Percentiles rank a stretch among this genome's conserved stretches.
These are phyloP conservation scores for Melipona bicolor DNA, from an alignment of 2,888 invertebrate species.

Conservation along the genomic window DNA sequence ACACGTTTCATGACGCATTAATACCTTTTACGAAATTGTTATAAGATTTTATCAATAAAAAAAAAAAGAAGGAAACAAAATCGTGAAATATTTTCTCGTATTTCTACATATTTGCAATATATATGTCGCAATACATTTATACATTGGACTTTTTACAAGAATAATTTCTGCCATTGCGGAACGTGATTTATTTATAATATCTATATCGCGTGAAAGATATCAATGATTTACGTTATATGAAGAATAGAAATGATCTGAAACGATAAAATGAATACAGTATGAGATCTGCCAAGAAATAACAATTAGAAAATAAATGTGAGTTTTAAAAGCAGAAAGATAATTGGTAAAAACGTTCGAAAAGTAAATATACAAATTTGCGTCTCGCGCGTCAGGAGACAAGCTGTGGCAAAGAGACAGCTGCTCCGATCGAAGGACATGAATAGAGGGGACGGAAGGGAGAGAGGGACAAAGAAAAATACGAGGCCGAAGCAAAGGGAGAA, in stretches of 20 bases:
- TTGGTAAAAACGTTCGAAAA: constrained; percentile 43
- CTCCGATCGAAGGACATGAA: constrained; percentile 75
- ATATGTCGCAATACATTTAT: too few relatives aligned
- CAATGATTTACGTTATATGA: too few relatives aligned
- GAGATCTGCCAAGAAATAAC: not conserved
- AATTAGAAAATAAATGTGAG: not conserved
- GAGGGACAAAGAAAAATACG: constrained; percentile 51
- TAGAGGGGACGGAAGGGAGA: constrained; percentile 39
- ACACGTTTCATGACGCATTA: not conserved
- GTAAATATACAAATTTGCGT: constrained; percentile 54
- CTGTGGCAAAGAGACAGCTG: constrained; percentile 63
- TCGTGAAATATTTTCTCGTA: not conserved
- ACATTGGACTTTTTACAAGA: too few relatives aligned
- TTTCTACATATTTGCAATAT: too few relatives aligned
- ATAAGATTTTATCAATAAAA: not conserved
- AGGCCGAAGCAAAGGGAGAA: constrained; percentile 57
- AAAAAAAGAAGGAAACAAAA: not conserved
- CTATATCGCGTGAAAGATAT: too few relatives aligned
- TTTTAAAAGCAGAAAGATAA: not conserved
- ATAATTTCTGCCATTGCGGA: not conserved
- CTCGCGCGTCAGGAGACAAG: constrained; percentile 55
- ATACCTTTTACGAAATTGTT: not conserved
- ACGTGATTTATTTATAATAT: not conserved
- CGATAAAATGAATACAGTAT: not conserved
- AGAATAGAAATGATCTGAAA: not conserved